Percentiles rank a stretch among this genome's conserved stretches.
Conservation (phyloP, 2,113 vertebrate genomes). For the Albula goreensis region DNA sequence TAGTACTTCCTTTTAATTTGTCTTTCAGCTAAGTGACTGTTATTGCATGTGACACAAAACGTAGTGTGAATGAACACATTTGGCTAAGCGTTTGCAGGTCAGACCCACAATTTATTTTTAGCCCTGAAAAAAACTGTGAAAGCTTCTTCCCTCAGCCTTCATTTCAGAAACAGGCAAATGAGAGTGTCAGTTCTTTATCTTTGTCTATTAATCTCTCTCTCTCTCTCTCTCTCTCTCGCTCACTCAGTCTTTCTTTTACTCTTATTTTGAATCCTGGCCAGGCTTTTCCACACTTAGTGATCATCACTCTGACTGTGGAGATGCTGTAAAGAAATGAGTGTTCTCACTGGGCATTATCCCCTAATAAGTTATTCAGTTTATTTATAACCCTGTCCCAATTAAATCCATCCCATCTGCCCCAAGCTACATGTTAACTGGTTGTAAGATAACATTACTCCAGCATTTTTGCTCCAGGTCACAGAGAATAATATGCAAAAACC, state of each 20-base stretch:
- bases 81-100: conserved; percentile 27
- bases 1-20: not conserved
- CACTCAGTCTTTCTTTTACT: not conserved
- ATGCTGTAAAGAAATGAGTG: not conserved
- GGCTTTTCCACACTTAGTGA: not conserved
- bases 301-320: not conserved
- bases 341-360: not conserved
- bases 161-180: conserved; percentile 29
- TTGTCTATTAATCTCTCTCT: not conserved
- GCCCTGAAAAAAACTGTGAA: conserved; percentile 27
- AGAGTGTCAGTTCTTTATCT: conserved; percentile 26
- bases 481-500: not conserved
- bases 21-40: conserved; percentile 6
- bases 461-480: not conserved
- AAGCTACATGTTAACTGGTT: conserved; percentile 9
- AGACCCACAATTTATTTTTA: conserved; percentile 40
- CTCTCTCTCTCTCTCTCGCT: not conserved
- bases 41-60: not conserved
- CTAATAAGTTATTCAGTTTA: conserved; percentile 3
- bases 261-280: conserved; percentile 15
- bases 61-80: not conserved
- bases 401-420: conserved; percentile 25
- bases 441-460: conserved; percentile 5
- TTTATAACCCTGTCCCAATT: conserved; percentile 25
- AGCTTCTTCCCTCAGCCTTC: conserved; percentile 36